Percentiles rank a stretch among this genome's conserved stretches.
Evolutionary conservation across 2,888 invertebrate species (phyloP).

Genomic region (Epirrhoe tristata): DNA sequence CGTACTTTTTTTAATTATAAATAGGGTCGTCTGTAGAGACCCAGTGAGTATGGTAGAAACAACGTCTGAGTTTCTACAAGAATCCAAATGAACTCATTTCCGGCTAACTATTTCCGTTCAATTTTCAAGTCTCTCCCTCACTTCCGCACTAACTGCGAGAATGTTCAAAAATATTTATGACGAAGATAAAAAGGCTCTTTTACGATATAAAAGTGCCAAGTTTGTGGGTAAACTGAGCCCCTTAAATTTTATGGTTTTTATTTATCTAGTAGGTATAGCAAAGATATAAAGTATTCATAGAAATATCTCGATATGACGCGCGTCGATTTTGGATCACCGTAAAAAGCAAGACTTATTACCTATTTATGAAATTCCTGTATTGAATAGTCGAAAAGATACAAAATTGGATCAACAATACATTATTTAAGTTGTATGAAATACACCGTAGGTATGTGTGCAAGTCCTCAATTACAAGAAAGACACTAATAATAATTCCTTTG

Average conservation of each 20-base stretch:
- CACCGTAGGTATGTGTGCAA: no score
- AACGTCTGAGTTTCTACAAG: slow-evolving; percentile 42
- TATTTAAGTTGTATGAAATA: no score
- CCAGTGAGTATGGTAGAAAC: slow-evolving; percentile 13
- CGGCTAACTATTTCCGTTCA: slow-evolving; percentile 60
- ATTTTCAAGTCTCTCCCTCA: slow-evolving; percentile 52
- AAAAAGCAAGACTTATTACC: no score
- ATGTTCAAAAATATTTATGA: slow-evolving; percentile 37
- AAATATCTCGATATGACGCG: not conserved
- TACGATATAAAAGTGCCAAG: slow-evolving; percentile 25
- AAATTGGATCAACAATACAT: no score
- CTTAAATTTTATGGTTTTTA: slow-evolving; percentile 22
- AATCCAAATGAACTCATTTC: slow-evolving; percentile 59
- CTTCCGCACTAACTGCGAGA: slow-evolving; percentile 48
- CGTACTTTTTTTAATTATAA: not conserved
- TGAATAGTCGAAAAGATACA: no score
- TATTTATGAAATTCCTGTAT: no score
- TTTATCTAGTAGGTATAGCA: slow-evolving; percentile 6
- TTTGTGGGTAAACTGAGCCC: slow-evolving; percentile 14
- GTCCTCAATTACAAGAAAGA: no score
- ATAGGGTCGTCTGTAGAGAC: slow-evolving; percentile 16
- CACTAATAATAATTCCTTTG: no score
- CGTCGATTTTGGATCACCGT: not conserved
- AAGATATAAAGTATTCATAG: not conserved
- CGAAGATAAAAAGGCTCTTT: slow-evolving; percentile 26